Evolutionary conservation across 2,888 invertebrate species (phyloP).

Genomic region (Chymomyza amoena): DNA sequence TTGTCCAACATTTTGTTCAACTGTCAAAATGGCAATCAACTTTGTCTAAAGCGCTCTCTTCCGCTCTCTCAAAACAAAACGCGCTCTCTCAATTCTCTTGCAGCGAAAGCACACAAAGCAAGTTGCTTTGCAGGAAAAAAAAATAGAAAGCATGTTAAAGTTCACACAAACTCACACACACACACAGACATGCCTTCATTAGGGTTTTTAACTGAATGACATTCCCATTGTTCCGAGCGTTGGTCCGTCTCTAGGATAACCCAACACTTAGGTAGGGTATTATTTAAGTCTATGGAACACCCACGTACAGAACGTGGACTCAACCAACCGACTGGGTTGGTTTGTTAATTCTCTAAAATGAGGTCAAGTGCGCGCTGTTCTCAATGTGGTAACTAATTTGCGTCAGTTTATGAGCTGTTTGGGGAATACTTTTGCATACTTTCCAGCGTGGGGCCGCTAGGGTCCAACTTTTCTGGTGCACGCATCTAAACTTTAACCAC

Average conservation of each 20-base stretch:
- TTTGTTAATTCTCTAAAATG: slow-evolving; percentile 15
- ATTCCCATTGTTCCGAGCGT: not conserved
- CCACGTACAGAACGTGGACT: no score
- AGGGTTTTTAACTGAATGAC: slow-evolving; percentile 42
- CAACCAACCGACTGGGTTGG: slow-evolving; percentile 1
- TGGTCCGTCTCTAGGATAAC: not conserved
- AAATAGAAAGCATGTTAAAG: not conserved
- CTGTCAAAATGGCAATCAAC: slow-evolving; percentile 63
- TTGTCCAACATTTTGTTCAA: slow-evolving; percentile 49
- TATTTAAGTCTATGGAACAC: not conserved
- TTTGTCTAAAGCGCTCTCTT: slow-evolving; percentile 25
- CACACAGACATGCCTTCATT: slow-evolving; percentile 27
- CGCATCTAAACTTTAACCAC: no score
- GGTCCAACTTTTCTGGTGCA: no score
- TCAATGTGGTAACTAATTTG: slow-evolving; percentile 43
- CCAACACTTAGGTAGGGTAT: not conserved
- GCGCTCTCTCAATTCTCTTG: not conserved
- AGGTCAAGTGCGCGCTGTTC: slow-evolving; percentile 61
- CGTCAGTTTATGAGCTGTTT: slow-evolving; percentile 42
- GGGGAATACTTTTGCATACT: slow-evolving; percentile 50
- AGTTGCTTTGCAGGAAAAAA: slow-evolving; percentile 8
- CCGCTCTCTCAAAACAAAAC: not conserved
- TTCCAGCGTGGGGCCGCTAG: slow-evolving; percentile 19
- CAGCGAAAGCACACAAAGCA: not conserved
- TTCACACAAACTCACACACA: not conserved